Conservation (phyloP, 2,888 invertebrate species). For the Drosophila gaucha region DNA sequence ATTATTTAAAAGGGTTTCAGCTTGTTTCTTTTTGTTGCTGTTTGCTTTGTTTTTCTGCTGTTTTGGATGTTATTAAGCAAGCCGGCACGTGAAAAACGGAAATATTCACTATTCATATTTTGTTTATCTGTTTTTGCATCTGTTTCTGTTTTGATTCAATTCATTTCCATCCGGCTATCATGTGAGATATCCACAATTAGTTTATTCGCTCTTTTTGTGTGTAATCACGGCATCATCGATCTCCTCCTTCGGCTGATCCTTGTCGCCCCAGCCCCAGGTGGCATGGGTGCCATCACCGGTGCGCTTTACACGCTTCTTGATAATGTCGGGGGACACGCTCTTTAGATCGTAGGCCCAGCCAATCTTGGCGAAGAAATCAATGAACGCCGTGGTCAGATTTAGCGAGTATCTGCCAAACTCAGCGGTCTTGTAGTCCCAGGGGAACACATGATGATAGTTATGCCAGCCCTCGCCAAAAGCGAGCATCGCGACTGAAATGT, state of each 20-base stretch:
- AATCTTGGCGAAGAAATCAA: conserved; percentile 92
- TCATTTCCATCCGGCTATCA: conserved; percentile 15
- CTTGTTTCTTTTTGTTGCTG: conserved; percentile 13
- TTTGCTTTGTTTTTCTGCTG: conserved; percentile 27
- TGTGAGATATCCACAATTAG: conserved; percentile 1
- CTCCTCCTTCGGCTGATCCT: conserved; percentile 87
- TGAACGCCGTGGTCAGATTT: conserved; percentile 91
- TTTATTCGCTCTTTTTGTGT: conserved; percentile 87
- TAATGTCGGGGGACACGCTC: conserved; percentile 89
- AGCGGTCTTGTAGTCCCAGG: conserved; percentile 94
- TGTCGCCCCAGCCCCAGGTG: conserved; percentile 93
- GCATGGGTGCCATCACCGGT: conserved; percentile 91
- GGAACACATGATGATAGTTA: conserved; percentile 93
- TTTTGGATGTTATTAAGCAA: conserved; percentile 36
- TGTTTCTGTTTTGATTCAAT: conserved; percentile 31
- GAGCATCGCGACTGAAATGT: conserved; percentile 87
- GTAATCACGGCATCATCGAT: conserved; percentile 86
- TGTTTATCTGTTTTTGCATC: conserved; percentile 15
- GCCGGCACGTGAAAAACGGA: conserved; percentile 52
- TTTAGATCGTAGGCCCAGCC: conserved; percentile 96
- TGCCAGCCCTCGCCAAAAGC: conserved; percentile 93
- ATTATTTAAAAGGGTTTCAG: conserved; percentile 64
- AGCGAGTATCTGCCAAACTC: conserved; percentile 90
- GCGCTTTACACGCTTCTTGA: conserved; percentile 88
- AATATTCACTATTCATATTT: conserved; percentile 31